Evolutionary conservation across 2,113 vertebrate genomes (phyloP), one percentile per base, ranked within the genome.

Genomic region (Geococcyx californianus): DNA sequence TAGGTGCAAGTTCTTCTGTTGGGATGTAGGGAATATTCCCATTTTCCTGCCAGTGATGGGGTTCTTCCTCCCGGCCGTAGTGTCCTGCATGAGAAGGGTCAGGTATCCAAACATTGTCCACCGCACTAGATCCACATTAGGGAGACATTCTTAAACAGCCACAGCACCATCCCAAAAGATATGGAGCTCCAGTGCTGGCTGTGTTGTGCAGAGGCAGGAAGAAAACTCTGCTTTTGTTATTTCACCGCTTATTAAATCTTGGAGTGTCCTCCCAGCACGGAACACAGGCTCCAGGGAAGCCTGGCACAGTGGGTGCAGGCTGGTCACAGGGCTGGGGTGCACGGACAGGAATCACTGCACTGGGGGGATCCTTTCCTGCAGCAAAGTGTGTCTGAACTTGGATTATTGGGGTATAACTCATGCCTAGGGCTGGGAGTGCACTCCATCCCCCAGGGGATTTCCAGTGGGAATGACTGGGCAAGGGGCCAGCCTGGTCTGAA

Each of bases 281-380:
- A 40, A 16, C 40, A 17, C 1, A 6, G 28, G 13, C 13, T 11
- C n/a, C 0, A 1, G 36, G 36, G 52, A 34, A 49, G 29, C 28
- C 28, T 23, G 15, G 3, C 0, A 13, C 47, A 44, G 56, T 4
- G 2, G 67, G 1, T 10, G 52, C n/a, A 38, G n/a, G 26, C 40
- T 7, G 33, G 25, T 3, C 21, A 51, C 62, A 23, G 68, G 55
- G 20, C 33, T 16, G 66, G 63, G 36, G 11, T 15, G 34, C 14
- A 4, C 0, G 11, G 34, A 24, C 2, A 2, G 54, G 34, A 23
- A n/a, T 51, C 3, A 7, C 66, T 2, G 55, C 3, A 1, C 45
- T n/a, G 11, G 17, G 42, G 36, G 31, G 34, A 62, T 72, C 16
- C 56, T 54, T 68, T 63, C 31, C 11, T 8, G 11, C 49, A 72